Conservation (phyloP, 1,140 invertebrate species). For the Sitodiplosis mosellana region DNA sequence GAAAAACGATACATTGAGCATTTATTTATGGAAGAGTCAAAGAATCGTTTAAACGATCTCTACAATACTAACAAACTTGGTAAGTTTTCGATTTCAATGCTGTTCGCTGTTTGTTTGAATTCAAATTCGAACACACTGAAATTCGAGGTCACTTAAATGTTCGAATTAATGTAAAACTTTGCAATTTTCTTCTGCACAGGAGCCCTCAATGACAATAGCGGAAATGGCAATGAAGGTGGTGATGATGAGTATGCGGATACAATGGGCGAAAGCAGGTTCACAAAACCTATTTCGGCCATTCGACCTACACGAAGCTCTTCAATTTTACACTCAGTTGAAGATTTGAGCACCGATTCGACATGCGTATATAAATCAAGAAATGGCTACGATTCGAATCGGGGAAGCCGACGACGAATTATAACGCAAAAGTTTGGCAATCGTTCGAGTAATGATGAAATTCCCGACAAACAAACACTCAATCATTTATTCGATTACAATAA, state of each 20-base stretch:
- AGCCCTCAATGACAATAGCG: not conserved
- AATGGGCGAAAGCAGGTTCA: slow-evolving; percentile 31
- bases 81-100: slow-evolving; percentile 4
- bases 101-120: too few relatives aligned
- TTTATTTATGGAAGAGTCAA: slow-evolving; percentile 19
- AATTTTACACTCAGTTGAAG: slow-evolving; percentile 50
- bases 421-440: slow-evolving; percentile 10
- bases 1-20: slow-evolving; percentile 22
- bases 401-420: slow-evolving; percentile 15
- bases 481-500: slow-evolving; percentile 12
- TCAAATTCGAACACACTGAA: too few relatives aligned
- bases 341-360: slow-evolving; percentile 51
- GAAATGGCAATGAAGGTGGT: slow-evolving; percentile 25
- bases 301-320: slow-evolving; percentile 44
- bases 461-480: slow-evolving; percentile 18
- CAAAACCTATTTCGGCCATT: slow-evolving; percentile 28
- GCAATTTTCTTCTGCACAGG: too few relatives aligned
- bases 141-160: too few relatives aligned
- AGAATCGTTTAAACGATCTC: slow-evolving; percentile 20
- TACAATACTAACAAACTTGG: slow-evolving; percentile 13
- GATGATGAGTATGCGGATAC: slow-evolving; percentile 36
- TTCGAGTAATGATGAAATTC: slow-evolving; percentile 21
- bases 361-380: slow-evolving; percentile 44
- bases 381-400: slow-evolving; percentile 22
- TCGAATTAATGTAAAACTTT: too few relatives aligned